Percentiles rank a stretch among this genome's conserved stretches.
Conservation (phyloP, 1,140 invertebrate genomes). For the Wiebesia pumilae region DNA sequence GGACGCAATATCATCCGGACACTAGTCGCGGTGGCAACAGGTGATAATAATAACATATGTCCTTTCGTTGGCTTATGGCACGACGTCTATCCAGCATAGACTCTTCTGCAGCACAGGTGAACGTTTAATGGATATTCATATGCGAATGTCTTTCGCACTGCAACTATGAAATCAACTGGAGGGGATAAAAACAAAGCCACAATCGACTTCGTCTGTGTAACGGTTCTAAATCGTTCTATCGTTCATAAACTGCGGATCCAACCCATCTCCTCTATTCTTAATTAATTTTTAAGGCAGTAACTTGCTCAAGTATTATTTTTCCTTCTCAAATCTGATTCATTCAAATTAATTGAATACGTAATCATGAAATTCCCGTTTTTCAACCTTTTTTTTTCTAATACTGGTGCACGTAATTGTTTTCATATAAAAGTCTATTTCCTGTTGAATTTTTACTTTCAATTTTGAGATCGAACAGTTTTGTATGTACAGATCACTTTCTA, state of each 20-base stretch:
- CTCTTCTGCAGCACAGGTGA: too few relatives aligned
- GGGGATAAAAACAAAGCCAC: background rate
- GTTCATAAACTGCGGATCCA: too few relatives aligned
- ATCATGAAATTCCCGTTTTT: background rate
- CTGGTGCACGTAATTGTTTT: background rate
- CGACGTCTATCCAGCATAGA: background rate
- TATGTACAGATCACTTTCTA: too few relatives aligned
- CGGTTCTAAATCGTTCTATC: too few relatives aligned
- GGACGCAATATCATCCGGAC: too few relatives aligned
- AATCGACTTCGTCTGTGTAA: background rate
- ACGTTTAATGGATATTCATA: background rate
- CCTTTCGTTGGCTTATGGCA: background rate
- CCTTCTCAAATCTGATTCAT: background rate
- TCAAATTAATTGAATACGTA: background rate
- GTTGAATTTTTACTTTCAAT: too few relatives aligned
- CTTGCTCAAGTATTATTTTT: background rate
- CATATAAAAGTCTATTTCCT: background rate
- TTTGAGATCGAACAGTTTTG: too few relatives aligned
- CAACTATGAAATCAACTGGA: background rate
- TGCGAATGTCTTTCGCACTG: too few relatives aligned
- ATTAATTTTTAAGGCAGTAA: background rate
- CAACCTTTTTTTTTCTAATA: background rate
- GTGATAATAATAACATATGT: background rate
- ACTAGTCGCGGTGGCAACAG: too few relatives aligned
- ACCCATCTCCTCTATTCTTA: background rate